Conservation (phyloP, 2,888 invertebrate species). For the Stenotaenia linearis region DNA sequence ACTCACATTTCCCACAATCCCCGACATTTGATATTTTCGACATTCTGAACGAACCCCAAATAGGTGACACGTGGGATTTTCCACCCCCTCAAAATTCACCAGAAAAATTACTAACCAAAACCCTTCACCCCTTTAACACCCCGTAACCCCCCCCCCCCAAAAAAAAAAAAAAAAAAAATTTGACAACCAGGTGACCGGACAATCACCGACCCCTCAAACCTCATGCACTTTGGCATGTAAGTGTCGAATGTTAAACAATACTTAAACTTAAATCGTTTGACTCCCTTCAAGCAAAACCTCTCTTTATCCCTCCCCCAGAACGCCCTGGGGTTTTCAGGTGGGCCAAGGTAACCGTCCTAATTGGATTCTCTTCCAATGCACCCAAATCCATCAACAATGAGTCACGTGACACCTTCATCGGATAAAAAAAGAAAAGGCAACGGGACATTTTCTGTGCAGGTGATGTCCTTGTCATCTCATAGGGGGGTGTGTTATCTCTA, state of each 20-base stretch:
- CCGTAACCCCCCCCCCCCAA: too few relatives aligned
- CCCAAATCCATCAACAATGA: constrained; percentile 22
- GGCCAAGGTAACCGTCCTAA: constrained; percentile 5
- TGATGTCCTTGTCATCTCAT: constrained; percentile 4
- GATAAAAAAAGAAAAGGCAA: background rate
- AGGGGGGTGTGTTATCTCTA: background rate
- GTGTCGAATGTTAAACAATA: background rate
- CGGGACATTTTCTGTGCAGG: constrained; percentile 23
- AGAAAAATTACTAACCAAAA: too few relatives aligned
- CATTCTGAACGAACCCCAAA: background rate
- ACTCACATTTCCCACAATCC: too few relatives aligned
- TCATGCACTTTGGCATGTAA: background rate
- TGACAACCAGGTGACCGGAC: too few relatives aligned
- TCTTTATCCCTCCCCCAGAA: background rate
- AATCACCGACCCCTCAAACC: too few relatives aligned
- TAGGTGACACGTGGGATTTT: background rate
- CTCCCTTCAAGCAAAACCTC: background rate
- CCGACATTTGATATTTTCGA: too few relatives aligned
- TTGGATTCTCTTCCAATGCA: constrained; percentile 14
- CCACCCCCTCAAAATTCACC: too few relatives aligned
- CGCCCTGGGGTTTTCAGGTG: constrained; percentile 10
- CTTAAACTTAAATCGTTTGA: background rate
- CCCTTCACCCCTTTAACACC: too few relatives aligned
- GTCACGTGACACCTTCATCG: background rate
- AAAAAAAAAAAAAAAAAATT: too few relatives aligned